Evolutionary conservation across 23 tunicate genomes (phyloP), one percentile per base, ranked within the genome.

Genomic region (Trididemnum nubilum): DNA sequence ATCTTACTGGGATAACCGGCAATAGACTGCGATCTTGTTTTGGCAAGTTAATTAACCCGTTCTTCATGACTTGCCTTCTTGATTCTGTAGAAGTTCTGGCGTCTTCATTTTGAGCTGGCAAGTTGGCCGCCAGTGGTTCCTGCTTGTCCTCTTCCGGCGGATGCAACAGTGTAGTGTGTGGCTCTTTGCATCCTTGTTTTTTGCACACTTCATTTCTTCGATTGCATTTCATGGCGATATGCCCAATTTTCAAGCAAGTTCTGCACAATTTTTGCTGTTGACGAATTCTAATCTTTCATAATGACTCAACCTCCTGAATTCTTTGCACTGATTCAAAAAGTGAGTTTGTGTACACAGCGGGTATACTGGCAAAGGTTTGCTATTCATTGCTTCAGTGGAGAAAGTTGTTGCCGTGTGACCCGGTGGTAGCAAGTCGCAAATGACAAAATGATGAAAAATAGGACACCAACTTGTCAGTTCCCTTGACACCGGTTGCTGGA

Each of bases 121-220:
- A n/a, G n/a, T n/a, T n/a, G n/a, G n/a, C n/a, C n/a, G n/a, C 61
- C 78, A 2, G n/a, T n/a, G n/a, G n/a, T n/a, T n/a, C n/a, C 28
- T 2, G 81, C 2, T 26, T 76, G 0, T 58, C 50, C 15, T 58
- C 57, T 2, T 81, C 84, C 32, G 84, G 71, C 23, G 84, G 84
- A 32, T 81, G 84, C 38, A 81, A 27, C 75, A 81, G 33, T 30
- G 84, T 81, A 1, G 84, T 81, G 63, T 81, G 84, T 0, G 2
- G 34, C 26, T 65, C 35, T 31, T 65, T 66, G 26, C 84, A 81
- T 26, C 63, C 75, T 30, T 59, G 60, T 65, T 81, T 81, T 9
- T 39, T 39, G 61, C 75, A 81, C 4, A 71, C 61, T 29, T 65
- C 63, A 32, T 81, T 36, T 26, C 60, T 35, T 39, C 84, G 37